A percentile compares a stretch with the other conserved stretches of the same genome.
phyloP scores from a whole-genome alignment of 2,888 invertebrate genomes.

The Amiota communis region DNA sequence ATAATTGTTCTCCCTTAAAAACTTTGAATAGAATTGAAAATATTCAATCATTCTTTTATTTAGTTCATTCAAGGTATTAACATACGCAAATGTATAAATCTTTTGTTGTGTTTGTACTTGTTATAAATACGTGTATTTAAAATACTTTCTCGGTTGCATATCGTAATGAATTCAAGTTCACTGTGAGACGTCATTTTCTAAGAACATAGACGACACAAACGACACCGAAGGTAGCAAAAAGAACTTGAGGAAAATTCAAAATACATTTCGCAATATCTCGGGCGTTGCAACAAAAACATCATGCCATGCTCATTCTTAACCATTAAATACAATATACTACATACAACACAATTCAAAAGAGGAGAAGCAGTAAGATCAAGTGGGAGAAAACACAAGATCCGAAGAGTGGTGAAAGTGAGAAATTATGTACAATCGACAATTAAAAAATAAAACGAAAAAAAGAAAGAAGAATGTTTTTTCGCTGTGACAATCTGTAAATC shows the following conservation, averaged over 20 bases:
- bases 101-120: background rate
- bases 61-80: no score
- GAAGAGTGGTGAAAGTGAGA: background rate
- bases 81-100: background rate
- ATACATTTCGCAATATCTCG: constrained; percentile 2
- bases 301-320: background rate
- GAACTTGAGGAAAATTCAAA: background rate
- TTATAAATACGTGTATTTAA: background rate
- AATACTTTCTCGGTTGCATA: background rate
- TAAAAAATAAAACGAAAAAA: background rate
- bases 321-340: background rate
- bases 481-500: constrained; percentile 23
- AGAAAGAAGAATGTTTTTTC: constrained; percentile 1
- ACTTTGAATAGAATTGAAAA: no score
- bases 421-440: background rate
- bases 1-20: no score
- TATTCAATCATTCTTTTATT: no score
- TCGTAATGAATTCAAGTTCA: background rate
- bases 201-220: background rate
- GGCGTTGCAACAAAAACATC: background rate
- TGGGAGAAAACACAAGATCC: no score
- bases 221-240: constrained; percentile 4
- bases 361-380: background rate
- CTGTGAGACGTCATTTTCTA: background rate
- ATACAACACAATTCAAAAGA: background rate